Percentiles rank a stretch among this genome's conserved stretches.
These are phyloP conservation scores for Montipora foliosa DNA, from an alignment of 64 coral and sea anemone genomes.

Conservation along the genomic window DNA sequence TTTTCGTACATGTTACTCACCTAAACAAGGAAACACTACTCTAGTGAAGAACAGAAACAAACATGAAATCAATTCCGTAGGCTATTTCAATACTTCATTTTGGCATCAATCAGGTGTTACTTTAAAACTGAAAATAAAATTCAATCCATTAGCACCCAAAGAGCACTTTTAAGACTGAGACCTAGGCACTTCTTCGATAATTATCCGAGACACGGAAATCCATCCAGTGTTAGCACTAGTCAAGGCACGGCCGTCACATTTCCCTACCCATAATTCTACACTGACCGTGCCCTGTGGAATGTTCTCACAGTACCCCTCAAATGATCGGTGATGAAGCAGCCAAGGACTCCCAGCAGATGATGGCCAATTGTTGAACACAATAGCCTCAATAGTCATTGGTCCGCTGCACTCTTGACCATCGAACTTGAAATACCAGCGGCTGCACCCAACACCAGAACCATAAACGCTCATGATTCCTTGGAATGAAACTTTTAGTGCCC, in stretches of 20 bases:
- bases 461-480: slow-evolving; percentile 28
- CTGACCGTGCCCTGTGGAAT: slow-evolving; percentile 11
- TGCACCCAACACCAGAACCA: background rate
- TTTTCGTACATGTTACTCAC: too few relatives aligned
- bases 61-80: too few relatives aligned
- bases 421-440: slow-evolving; percentile 47
- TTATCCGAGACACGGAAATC: slow-evolving; percentile 8
- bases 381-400: slow-evolving; percentile 11
- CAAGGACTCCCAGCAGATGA: background rate
- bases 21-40: too few relatives aligned
- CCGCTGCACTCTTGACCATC: slow-evolving; percentile 29
- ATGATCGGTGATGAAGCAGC: background rate
- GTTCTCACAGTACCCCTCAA: slow-evolving; percentile 17
- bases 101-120: too few relatives aligned
- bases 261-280: slow-evolving; percentile 8
- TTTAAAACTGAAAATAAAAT: too few relatives aligned
- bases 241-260: background rate
- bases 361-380: background rate
- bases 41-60: too few relatives aligned
- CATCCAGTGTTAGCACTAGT: slow-evolving; percentile 23
- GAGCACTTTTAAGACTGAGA: background rate
- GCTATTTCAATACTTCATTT: too few relatives aligned
- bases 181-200: slow-evolving; percentile 11
- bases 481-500: background rate
- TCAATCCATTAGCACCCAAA: too few relatives aligned